Conservation (phyloP, 2,113 vertebrate genomes). For the Pachypanchax playfairii region DNA sequence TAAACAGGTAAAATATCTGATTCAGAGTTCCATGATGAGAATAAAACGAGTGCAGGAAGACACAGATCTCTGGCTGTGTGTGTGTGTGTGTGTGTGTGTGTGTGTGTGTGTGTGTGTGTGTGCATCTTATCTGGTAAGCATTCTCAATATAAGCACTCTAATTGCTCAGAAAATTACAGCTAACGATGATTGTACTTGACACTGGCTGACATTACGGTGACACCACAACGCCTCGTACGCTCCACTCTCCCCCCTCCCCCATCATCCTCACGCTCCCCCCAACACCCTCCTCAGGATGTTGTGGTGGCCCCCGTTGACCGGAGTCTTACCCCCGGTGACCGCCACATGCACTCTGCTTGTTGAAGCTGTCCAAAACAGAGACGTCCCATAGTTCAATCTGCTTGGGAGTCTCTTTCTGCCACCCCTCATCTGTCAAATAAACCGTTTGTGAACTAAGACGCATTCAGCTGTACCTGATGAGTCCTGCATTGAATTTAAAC, state of each 20-base stretch:
- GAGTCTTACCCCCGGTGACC: constrained; percentile 79
- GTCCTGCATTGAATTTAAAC: neutral
- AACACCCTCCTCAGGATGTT: constrained; percentile 58
- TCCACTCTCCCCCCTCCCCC: constrained; percentile 10
- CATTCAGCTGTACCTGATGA: neutral
- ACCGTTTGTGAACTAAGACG: constrained; percentile 62
- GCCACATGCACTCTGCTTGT: constrained; percentile 75
- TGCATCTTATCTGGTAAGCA: constrained; percentile 71
- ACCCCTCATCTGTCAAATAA: constrained; percentile 71
- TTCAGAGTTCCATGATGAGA: too few relatives aligned
- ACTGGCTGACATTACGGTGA: constrained; percentile 77
- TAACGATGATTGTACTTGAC: constrained; percentile 81
- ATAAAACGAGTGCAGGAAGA: neutral
- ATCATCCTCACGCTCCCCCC: constrained; percentile 26
- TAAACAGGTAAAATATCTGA: too few relatives aligned
- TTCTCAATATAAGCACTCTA: constrained; percentile 83
- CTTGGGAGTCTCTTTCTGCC: constrained; percentile 75
- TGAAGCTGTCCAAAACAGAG: constrained; percentile 74
- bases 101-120: constrained; percentile 55
- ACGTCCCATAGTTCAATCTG: constrained; percentile 81
- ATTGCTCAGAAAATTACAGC: constrained; percentile 85
- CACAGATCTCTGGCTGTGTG: too few relatives aligned
- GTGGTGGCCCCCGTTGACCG: constrained; percentile 72
- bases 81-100: constrained; percentile 14
- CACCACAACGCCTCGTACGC: constrained; percentile 59